Percentiles rank a stretch among this genome's conserved stretches.
Evolutionary conservation across 92 coral and sea anemone species (phyloP).

Genomic region (Isaurus tuberculatus): DNA sequence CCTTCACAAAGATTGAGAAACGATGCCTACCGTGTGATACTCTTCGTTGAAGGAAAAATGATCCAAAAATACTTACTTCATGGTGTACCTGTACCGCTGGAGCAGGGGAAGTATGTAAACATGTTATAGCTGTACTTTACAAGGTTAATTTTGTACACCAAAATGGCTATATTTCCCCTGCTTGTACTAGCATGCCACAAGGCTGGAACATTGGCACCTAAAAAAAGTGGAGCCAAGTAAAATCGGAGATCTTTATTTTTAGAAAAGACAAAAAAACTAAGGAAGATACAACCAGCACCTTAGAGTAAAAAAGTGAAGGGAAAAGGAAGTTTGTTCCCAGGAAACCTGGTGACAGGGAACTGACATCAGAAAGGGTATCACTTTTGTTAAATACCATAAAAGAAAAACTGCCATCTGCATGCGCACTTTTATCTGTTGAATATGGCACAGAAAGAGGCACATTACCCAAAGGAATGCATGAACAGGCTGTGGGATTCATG

Average conservation of each 20-base stretch:
- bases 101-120: constrained; percentile 67
- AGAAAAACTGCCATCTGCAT: constrained; percentile 49
- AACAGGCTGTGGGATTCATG: constrained; percentile 58
- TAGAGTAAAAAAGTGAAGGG: background rate
- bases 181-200: constrained; percentile 53
- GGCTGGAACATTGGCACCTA: constrained; percentile 51
- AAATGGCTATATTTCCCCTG: constrained; percentile 38
- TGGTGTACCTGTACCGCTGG: constrained; percentile 82
- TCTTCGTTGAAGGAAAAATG: constrained; percentile 42
- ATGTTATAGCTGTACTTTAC: constrained; percentile 58
- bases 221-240: constrained; percentile 45
- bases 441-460: constrained; percentile 24
- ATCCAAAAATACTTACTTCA: constrained; percentile 63
- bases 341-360: constrained; percentile 41
- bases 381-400: constrained; percentile 38
- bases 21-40: constrained; percentile 62
- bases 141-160: constrained; percentile 63
- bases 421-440: constrained; percentile 45
- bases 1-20: constrained; percentile 62
- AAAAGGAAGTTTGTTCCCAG: constrained; percentile 43
- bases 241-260: constrained; percentile 36
- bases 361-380: constrained; percentile 47
- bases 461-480: constrained; percentile 26
- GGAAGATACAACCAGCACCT: constrained; percentile 17
- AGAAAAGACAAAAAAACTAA: constrained; percentile 43